Conservation (phyloP, 2,888 invertebrate genomes). For the Chamaedrilus cognettii region DNA sequence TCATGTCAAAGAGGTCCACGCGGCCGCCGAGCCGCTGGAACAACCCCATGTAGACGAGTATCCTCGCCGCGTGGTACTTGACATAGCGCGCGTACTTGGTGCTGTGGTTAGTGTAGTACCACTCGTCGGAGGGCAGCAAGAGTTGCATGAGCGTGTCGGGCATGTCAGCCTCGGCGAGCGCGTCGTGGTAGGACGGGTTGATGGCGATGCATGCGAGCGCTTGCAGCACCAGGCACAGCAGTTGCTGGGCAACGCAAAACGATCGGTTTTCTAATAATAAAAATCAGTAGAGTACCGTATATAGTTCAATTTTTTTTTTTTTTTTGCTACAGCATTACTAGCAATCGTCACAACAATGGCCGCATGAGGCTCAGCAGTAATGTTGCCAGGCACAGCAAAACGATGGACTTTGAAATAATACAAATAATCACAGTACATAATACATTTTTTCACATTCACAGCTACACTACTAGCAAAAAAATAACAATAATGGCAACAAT, state of each 20-base stretch:
- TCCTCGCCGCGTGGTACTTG: conserved; percentile 69
- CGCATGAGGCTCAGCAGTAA: no score
- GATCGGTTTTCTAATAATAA: no score
- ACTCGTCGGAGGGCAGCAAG: conserved; percentile 69
- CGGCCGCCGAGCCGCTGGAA: conserved; percentile 67
- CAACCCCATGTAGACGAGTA: conserved; percentile 68
- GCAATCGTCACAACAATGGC: no score
- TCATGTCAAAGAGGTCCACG: conserved; percentile 66
- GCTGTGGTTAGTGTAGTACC: conserved; percentile 71
- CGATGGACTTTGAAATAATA: no score
- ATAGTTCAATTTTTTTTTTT: no score
- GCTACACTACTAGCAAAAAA: no score
- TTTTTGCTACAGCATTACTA: no score
- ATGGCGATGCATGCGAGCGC: conserved; percentile 66
- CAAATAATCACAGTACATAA: no score
- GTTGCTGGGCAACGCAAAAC: conserved; percentile 63
- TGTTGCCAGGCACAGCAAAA: no score
- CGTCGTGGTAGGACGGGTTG: conserved; percentile 64
- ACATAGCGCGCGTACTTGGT: conserved; percentile 69
- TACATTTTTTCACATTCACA: no score
- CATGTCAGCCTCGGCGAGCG: conserved; percentile 65
- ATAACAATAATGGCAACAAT: no score
- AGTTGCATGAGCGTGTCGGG: conserved; percentile 68
- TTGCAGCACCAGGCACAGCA: conserved; percentile 68
- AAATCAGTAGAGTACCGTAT: no score